Base-by-base conservation (phyloP, 1,140 invertebrate species). In the Tetragnatha versicolor region DNA sequence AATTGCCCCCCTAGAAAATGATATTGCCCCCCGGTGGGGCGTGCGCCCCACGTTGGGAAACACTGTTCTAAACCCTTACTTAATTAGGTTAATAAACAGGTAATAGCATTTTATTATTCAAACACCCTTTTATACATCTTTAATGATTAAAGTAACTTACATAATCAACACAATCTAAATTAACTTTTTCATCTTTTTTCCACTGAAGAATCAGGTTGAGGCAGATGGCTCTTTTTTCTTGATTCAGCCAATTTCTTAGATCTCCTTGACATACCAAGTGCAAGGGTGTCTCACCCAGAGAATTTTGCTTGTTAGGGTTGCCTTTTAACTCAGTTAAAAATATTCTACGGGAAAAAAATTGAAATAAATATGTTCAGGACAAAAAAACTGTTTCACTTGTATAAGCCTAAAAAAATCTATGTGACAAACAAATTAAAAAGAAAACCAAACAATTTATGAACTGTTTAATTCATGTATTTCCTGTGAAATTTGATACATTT, bases 251-350 rank as follows among this genome's bases (percentile, higher is more conserved):
- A 81, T 86, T 87, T 84, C 87, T 86, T 45, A 85, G 87, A 79
- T 42, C 3, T 20, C 53, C 72, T 33, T 88, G 87, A 82, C 90
- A 92, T 6, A 90, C 89, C 82, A 87, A 88, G 83, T 92, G 91
- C 42, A 92, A 84, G 2, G 89, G 88, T 2, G 89, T 91, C 83
- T 91, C 90, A 83, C 91, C 91, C 37, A 86, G 84, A 27, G 84
- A 87, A 84, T 92, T 92, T 63, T 88, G 89, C 83, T 91, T 91
- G 84, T 91, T 92, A 14, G 90, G 91, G 84, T 92, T 92, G 27
- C 91, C 91, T 51, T 88, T 88, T 55, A 90, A 85, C 79, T 91
- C 90, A 83, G 87, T 89, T 0, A 92, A 85, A 85, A 92, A 92
- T 77, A 91, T 90, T 82, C 91, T 89, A 83, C 10, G 88, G 83